Base-by-base conservation (phyloP, 2,888 invertebrate genomes). In the Oligia latruncula region DNA sequence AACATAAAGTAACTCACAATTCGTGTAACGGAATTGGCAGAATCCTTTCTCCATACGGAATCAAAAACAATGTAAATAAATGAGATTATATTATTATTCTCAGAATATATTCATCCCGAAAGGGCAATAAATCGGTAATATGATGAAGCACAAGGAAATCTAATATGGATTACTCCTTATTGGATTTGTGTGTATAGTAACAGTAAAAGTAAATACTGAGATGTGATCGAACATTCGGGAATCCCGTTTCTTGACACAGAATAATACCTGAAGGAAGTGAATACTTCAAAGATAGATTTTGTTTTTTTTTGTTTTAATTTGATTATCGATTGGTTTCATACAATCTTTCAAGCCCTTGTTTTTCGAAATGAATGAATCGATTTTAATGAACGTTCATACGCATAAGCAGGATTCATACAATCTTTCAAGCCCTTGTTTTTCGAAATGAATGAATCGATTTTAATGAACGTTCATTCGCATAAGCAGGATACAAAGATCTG, bases 121-220 rank as follows among this genome's bases (percentile, higher is more conserved):
- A 60, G 4, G 17, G 49, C 35, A 70, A 70, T 82, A 70, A 52
- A 43, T 77, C n/a, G 20, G 52, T 60, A 74, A 81, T 62, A 71
- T 46, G 77, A 77, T 77, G 20, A 82, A 70, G 52, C 58, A 43
- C 40, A 64, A 46, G 29, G 5, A 29, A 68, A 68, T 70, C 55
- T 4, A 71, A 80, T 75, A 68, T 13, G 17, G 29, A 40, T 9
- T 23, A 58, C 9, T 58, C 3, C 23, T 8, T 58, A 58, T 58
- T 58, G 55, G 23, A 58, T 58, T 58, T 58, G 55, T 0, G 55
- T 58, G 29, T 5, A 40, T 20, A 20, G 62, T 67, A 66, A 52
- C 11, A 72, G 15, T 29, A 49, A 60, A 17, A 29, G 62, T 49
- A 64, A 81, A 82, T 74, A 80, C 4, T 23, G 13, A 46, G 8